Evolutionary conservation across 2,797 vertebrate species (phyloP).

Genomic region (Lophotriccus pileatus): DNA sequence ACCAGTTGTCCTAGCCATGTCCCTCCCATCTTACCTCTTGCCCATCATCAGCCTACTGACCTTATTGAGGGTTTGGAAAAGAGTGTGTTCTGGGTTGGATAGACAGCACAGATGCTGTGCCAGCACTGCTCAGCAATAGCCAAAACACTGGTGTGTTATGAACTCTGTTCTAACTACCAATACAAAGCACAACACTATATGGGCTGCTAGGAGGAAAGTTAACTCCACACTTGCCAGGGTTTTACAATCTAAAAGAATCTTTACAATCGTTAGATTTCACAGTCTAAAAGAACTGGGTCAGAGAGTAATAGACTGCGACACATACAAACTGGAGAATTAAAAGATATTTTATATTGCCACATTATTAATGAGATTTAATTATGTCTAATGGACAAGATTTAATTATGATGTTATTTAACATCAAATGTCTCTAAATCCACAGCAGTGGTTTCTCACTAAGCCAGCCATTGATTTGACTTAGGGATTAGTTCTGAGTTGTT

Average conservation of each 20-base stretch:
- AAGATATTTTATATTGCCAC: not conserved
- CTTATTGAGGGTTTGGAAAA: not conserved
- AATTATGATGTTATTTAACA: not conserved
- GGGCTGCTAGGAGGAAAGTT: not conserved
- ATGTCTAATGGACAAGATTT: not conserved
- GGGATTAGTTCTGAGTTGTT: slow-evolving; percentile 1
- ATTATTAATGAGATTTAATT: not conserved
- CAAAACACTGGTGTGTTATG: not conserved
- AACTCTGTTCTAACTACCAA: not conserved
- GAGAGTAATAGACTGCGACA: not conserved
- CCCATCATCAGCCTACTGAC: not conserved
- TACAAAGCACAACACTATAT: not conserved
- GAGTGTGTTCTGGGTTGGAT: not conserved
- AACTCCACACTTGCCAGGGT: not conserved
- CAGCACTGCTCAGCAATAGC: not conserved
- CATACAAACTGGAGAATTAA: not conserved
- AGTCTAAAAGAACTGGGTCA: not conserved
- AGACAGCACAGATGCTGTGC: not conserved
- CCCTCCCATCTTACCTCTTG: not conserved
- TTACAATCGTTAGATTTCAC: too few species aligned
- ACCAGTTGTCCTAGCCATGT: not conserved
- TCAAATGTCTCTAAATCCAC: not conserved
- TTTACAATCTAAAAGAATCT: not conserved
- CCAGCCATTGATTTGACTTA: not conserved
- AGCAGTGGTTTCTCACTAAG: not conserved